phyloP scores from a whole-genome alignment of 2,113 vertebrate species.

The Rhizomys pruinosus region DNA sequence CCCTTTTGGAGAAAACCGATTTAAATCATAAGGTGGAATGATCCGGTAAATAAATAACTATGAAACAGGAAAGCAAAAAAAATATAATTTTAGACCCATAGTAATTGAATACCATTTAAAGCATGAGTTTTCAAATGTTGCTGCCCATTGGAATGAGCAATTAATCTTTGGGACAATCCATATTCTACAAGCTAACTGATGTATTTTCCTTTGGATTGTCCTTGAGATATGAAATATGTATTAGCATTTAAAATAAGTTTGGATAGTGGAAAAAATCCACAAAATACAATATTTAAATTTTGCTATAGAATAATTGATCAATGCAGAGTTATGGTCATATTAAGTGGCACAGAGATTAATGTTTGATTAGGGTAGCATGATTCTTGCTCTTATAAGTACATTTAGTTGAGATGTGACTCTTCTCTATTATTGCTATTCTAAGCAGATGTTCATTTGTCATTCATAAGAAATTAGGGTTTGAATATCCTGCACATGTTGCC shows the following conservation, averaged over 20 bases:
- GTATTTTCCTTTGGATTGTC: neutral
- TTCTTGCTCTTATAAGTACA: constrained; percentile 31
- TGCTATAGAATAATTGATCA: constrained; percentile 9
- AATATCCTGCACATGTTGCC: constrained; percentile 56
- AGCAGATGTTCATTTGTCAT: constrained; percentile 67
- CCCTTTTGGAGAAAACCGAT: neutral
- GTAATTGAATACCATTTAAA: too few relatives aligned
- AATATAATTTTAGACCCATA: too few relatives aligned
- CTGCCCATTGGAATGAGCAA: too few relatives aligned
- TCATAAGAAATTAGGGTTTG: constrained; percentile 67
- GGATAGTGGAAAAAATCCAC: neutral
- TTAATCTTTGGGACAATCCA: too few relatives aligned
- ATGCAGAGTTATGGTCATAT: constrained; percentile 6
- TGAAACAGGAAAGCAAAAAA: too few relatives aligned
- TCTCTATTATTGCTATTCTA: constrained; percentile 49
- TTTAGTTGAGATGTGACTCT: constrained; percentile 38
- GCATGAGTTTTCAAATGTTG: too few relatives aligned
- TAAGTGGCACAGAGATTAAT: constrained; percentile 27
- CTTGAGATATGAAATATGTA: neutral
- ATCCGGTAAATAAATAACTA: neutral
- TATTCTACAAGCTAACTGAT: too few relatives aligned
- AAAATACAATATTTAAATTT: neutral
- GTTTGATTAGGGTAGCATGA: constrained; percentile 12
- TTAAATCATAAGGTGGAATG: neutral
- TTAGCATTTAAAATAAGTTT: neutral